Evolutionary conservation across 2,797 vertebrate species (phyloP).

Genomic region (Halcyon badia): DNA sequence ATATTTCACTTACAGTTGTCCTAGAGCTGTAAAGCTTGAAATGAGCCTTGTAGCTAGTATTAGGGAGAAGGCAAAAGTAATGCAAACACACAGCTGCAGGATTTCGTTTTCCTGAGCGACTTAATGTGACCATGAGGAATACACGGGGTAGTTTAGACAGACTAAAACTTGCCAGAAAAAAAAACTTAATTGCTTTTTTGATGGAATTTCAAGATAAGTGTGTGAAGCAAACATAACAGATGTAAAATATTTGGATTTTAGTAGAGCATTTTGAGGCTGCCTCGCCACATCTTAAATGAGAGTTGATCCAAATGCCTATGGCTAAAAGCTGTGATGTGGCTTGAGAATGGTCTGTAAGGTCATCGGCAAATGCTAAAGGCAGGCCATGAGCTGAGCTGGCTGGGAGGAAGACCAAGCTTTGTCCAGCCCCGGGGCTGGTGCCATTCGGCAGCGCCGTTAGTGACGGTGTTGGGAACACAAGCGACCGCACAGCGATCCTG

Average conservation of each 20-base stretch:
- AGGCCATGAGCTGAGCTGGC: not conserved
- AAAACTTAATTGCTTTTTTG: not conserved
- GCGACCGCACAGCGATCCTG: fast-evolving
- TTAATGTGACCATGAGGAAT: not conserved
- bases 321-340: not conserved
- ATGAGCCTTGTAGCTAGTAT: not conserved
- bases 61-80: not conserved
- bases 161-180: not conserved
- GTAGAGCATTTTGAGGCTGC: not conserved
- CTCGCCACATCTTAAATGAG: not conserved
- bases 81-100: not conserved
- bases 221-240: not conserved
- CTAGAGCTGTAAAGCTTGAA: not conserved
- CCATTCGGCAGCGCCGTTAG: not conserved
- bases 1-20: not conserved
- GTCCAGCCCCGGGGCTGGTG: not conserved
- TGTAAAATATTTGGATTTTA: conserved; percentile 1
- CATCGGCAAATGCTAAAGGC: not conserved
- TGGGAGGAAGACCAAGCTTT: not conserved
- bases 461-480: not conserved
- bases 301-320: not conserved
- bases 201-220: not conserved
- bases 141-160: not conserved
- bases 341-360: not conserved
- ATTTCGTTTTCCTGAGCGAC: not conserved